These are phyloP conservation scores for Chesias legatella DNA, from an alignment of 2,888 invertebrate species.

Conservation along the genomic window DNA sequence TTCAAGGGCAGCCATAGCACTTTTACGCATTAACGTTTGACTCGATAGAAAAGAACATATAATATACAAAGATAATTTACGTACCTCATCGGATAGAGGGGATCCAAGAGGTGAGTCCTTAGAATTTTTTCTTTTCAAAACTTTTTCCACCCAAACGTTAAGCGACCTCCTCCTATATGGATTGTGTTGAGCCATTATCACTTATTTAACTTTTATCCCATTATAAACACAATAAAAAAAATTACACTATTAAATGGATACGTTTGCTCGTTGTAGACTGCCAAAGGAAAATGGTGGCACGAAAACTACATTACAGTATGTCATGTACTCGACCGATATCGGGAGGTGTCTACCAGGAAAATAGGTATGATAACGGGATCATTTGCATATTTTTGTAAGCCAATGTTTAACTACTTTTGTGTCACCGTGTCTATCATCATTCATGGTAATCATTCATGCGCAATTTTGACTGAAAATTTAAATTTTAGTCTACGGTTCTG, in stretches of 20 bases:
- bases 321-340: constrained; percentile 52
- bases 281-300: constrained; percentile 71
- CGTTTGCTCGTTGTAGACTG: constrained; percentile 63
- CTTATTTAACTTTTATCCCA: constrained; percentile 12
- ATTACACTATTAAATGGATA: constrained; percentile 36
- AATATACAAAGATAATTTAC: constrained; percentile 12
- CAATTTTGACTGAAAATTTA: too few relatives aligned
- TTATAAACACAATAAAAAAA: constrained; percentile 18
- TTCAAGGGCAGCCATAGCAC: constrained; percentile 54
- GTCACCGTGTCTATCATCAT: not conserved
- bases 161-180: constrained; percentile 48
- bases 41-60: not conserved
- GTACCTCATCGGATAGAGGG: constrained; percentile 46
- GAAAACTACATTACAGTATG: constrained; percentile 44
- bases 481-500: too few relatives aligned
- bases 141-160: constrained; percentile 48
- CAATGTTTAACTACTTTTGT: constrained; percentile 1
- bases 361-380: constrained; percentile 59
- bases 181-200: constrained; percentile 29
- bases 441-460: too few relatives aligned
- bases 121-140: constrained; percentile 47
- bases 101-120: constrained; percentile 36
- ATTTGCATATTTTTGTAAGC: constrained; percentile 37
- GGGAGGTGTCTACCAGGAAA: constrained; percentile 58
- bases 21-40: constrained; percentile 43